Evolutionary conservation across 37 sponge, comb jelly and placozoan genomes (phyloP), one percentile per base, ranked within the genome.

Genomic region (Chondrilla cf. caribensis): DNA sequence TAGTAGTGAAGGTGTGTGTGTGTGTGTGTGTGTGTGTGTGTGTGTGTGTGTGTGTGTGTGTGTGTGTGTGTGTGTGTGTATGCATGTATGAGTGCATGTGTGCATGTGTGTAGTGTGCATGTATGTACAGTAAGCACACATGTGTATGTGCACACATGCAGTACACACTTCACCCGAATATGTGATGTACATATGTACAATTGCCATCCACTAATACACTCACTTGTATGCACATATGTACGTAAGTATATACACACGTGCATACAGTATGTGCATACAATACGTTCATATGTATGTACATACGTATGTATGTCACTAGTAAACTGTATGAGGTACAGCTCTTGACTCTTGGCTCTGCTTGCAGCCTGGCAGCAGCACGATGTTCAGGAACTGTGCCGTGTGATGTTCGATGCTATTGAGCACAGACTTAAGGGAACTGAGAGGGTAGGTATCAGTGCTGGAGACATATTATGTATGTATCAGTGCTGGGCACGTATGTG

Each of bases 401-500:
- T 96, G 37, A 91, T 96, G 92, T 96, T 96, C 79, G 97, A 96
- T 91, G 97, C 97, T 70, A 84, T 96, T 62, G 97, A 96, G 84
- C 82, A 86, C 31, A 86, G 84, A 60, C 90, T 93, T 26, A 83
- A 82, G 78, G 87, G 84, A 37, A 96, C 91, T 25, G 73, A 93
- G 3, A 58, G 84, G 75, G 75, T 70, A 22, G 25, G 70, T 79
- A 38, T 28, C 3, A 40, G 79, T 29, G 19, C 32, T 67, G 7
- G n/a, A 33, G 28, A 31, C 35, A 2, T 70, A 26, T 70, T 67
- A 29, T 33, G 35, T 60, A 15, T 26, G 24, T 60, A 6, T 60
- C 25, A 39, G 44, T 38, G 77, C 22, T 6, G 11, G 1, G 59
- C 3, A 55, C 31, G 80, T 35, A 7, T 64, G 66, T 19, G 40